These are phyloP conservation scores for Drosophila saltans DNA, from an alignment of 1,140 invertebrate species.

Conservation along the genomic window DNA sequence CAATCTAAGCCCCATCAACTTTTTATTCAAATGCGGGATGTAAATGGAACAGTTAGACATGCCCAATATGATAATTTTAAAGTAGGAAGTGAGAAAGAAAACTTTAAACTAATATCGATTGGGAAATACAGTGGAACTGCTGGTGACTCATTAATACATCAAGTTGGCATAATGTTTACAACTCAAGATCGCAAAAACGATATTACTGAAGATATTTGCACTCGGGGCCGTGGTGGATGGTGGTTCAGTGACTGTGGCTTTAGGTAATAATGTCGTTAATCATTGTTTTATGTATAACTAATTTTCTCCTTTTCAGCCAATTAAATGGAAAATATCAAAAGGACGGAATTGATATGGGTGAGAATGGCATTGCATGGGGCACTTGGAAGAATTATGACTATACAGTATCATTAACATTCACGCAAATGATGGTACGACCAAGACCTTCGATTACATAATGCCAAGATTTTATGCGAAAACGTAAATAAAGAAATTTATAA, in stretches of 20 bases:
- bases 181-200: constrained; percentile 89
- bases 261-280: background rate
- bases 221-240: constrained; percentile 86
- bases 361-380: constrained; percentile 2
- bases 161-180: constrained; percentile 87
- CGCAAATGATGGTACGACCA: constrained; percentile 21
- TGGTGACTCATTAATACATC: constrained; percentile 87
- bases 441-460: too few relatives aligned
- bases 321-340: constrained; percentile 20
- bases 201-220: constrained; percentile 87
- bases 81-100: constrained; percentile 85
- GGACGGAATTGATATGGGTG: background rate
- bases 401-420: constrained; percentile 14
- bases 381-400: background rate
- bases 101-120: constrained; percentile 86
- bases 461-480: too few relatives aligned
- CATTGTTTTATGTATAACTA: background rate
- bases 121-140: constrained; percentile 87
- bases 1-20: constrained; percentile 85
- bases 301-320: background rate
- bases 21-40: constrained; percentile 86
- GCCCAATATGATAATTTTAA: constrained; percentile 87
- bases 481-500: too few relatives aligned
- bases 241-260: constrained; percentile 84
- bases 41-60: constrained; percentile 83